These are phyloP conservation scores for Ganaspis sp. DNA, from an alignment of 1,140 invertebrate genomes.

Conservation along the genomic window DNA sequence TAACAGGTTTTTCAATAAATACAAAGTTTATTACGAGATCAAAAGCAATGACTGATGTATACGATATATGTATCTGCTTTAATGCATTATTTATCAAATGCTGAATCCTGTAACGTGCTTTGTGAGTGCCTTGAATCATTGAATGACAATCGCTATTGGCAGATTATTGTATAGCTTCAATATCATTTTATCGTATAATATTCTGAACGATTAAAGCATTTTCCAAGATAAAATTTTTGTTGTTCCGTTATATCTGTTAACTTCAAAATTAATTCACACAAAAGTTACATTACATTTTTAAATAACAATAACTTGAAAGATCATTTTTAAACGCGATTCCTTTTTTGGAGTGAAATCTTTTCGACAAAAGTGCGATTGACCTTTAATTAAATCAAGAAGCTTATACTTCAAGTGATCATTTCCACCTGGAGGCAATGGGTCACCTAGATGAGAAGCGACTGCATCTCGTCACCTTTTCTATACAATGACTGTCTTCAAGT, in stretches of 20 bases:
- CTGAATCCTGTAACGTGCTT: neutral
- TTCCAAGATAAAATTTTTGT: too few species aligned
- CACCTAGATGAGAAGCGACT: constrained; percentile 15
- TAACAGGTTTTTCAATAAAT: neutral
- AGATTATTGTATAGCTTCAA: neutral
- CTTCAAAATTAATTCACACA: too few species aligned
- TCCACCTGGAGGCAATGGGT: constrained; percentile 26
- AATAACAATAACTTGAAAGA: too few species aligned
- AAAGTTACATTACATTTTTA: too few species aligned
- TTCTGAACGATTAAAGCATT: neutral
- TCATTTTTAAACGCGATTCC: neutral
- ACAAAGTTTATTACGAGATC: neutral
- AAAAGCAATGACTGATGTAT: neutral
- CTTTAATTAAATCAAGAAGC: constrained; percentile 2
- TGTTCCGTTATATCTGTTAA: too few species aligned
- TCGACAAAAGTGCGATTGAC: neutral
- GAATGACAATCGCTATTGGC: neutral
- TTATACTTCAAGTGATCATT: neutral
- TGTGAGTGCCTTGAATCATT: neutral
- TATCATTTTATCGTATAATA: neutral
- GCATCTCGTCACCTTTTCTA: neutral
- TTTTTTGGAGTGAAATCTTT: neutral
- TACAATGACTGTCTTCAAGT: neutral
- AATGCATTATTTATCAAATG: constrained; percentile 2
- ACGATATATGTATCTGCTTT: neutral